A percentile compares a stretch with the other conserved stretches of the same genome.
phyloP scores from a whole-genome alignment of 2,113 vertebrate species.

The Castor canadensis region DNA sequence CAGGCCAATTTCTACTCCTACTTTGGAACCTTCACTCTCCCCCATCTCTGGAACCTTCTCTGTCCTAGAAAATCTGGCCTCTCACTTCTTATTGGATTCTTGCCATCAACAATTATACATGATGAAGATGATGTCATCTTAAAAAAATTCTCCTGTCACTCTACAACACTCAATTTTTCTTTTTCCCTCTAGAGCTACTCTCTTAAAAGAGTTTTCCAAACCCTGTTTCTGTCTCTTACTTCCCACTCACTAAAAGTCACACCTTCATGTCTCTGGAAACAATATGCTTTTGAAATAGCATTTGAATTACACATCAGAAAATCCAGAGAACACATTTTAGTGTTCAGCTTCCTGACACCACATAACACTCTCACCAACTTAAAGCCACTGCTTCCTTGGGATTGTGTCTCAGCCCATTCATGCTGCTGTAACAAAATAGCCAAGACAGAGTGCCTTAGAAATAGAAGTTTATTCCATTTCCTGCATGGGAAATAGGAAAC shows the following conservation, averaged over 20 bases:
- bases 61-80: background rate
- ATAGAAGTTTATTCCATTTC: no score
- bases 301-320: background rate
- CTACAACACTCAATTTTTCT: background rate
- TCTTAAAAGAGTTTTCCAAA: background rate
- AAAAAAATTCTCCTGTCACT: background rate
- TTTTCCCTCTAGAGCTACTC: background rate
- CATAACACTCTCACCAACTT: background rate
- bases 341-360: background rate
- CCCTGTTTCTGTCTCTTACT: slow-evolving; percentile 1
- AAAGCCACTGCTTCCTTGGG: background rate
- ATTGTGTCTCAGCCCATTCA: background rate
- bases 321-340: background rate
- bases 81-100: background rate
- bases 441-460: background rate
- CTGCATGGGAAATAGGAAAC: no score
- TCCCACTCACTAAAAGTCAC: background rate
- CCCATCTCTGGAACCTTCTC: background rate
- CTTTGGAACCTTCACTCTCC: background rate
- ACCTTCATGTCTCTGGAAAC: background rate
- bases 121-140: background rate
- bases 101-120: background rate
- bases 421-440: background rate
- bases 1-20: background rate
- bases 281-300: background rate